Conservation (phyloP, 2,113 vertebrate species). For the Bos taurus region DNA sequence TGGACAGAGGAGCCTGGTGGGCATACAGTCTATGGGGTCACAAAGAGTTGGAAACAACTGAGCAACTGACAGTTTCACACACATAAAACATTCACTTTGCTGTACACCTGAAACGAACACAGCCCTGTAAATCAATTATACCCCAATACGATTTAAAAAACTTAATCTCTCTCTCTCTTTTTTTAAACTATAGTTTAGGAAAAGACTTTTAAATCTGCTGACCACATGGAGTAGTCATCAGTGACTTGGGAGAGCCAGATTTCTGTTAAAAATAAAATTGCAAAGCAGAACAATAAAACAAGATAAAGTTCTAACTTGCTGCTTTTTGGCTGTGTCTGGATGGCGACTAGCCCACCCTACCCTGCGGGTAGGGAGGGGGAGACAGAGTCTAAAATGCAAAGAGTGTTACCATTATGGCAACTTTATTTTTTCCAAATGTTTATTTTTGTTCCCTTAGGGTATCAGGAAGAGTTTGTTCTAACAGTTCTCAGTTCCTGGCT, state of each 20-base stretch:
- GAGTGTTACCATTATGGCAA: background rate
- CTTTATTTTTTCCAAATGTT: slow-evolving; percentile 32
- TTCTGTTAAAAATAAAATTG: background rate
- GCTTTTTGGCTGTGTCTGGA: background rate
- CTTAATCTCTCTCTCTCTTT: background rate
- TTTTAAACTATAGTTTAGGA: background rate
- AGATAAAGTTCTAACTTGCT: background rate
- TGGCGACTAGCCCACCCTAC: background rate
- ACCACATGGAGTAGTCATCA: background rate
- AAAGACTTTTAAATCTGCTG: background rate
- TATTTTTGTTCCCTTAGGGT: slow-evolving; percentile 51
- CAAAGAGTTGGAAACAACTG: background rate
- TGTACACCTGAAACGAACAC: background rate
- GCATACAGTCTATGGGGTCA: background rate
- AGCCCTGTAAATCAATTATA: background rate
- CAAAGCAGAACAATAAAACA: background rate
- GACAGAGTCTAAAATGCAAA: background rate
- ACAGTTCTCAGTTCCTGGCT: background rate
- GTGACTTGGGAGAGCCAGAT: background rate
- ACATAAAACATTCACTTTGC: background rate
- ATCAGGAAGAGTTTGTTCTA: slow-evolving; percentile 38
- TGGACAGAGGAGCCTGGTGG: background rate
- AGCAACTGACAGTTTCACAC: background rate
- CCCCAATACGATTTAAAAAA: background rate
- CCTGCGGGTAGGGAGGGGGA: too few species aligned